These are phyloP conservation scores for Tautogolabrus adspersus DNA, from an alignment of 2,113 vertebrate species.

Conservation along the genomic window DNA sequence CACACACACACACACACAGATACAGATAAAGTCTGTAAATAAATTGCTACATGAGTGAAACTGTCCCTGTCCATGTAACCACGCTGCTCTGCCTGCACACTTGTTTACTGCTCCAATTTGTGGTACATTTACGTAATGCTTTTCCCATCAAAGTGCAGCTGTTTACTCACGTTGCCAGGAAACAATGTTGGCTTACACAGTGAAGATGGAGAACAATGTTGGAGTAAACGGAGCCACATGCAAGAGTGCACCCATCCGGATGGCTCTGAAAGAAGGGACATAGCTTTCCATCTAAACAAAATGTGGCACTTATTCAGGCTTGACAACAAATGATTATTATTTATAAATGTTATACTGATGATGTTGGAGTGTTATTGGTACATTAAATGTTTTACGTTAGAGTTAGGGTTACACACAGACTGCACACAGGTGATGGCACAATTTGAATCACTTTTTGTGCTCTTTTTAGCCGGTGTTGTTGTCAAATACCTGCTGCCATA, in stretches of 20 bases:
- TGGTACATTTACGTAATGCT: constrained; percentile 34
- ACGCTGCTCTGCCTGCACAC: constrained; percentile 7
- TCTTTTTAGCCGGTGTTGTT: too few relatives aligned
- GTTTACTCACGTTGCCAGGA: constrained; percentile 43
- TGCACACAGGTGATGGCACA: neutral
- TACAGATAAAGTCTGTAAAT: neutral
- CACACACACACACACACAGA: too few relatives aligned
- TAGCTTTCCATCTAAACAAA: neutral
- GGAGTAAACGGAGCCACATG: constrained; percentile 2
- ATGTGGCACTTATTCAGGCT: neutral
- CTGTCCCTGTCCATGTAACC: neutral
- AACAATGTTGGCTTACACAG: neutral
- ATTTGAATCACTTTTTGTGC: too few relatives aligned
- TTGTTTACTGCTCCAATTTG: constrained; percentile 33
- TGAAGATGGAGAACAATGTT: neutral
- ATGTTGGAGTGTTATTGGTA: neutral
- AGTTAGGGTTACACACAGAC: neutral
- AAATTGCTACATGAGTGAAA: neutral
- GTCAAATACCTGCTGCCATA: too few relatives aligned
- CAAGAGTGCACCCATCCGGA: neutral
- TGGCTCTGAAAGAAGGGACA: neutral
- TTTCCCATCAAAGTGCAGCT: constrained; percentile 48
- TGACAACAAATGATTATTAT: neutral
- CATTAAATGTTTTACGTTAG: neutral
- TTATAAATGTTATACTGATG: neutral